Evolutionary conservation across 2,888 invertebrate species (phyloP), one percentile per base, ranked within the genome.

Genomic region (Lutraria lutraria): DNA sequence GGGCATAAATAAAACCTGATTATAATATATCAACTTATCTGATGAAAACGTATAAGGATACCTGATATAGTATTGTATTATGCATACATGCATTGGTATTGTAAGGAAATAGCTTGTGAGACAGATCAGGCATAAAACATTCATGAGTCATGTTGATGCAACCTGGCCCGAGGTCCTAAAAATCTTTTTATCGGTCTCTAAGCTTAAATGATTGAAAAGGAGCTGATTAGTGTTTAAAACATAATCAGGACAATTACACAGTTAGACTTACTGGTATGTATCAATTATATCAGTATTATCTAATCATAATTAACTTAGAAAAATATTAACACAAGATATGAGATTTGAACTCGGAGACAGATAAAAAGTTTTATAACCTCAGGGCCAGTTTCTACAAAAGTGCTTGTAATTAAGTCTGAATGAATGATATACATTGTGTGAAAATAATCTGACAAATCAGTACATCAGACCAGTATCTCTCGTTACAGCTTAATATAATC

Each of bases 81-180:
- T 68, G 63, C 63, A 68, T 25, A n/a, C n/a, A n/a, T n/a, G n/a
- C n/a, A 68, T 68, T 68, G n/a, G 25, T 68, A 60, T 19, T 60
- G 3, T 56, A 56, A 2, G 12, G 56, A 60, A 60, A 60, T 60
- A 8, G 4, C 60, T 21, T 6, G 0, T 60, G 60, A 60, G 60
- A 60, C 25, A 68, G 63, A 0, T 25, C 63, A 68, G 25, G 63
- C 25, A 68, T 21, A 25, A 68, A 68, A 25, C 8, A 10, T 25
- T n/a, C 25, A 63, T 1, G 63, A 63, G 63, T n/a, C 21, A 15
- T n/a, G 25, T 63, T 25, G 3, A 0, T 3, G 3, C n/a, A 21
- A 63, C n/a, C 21, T 21, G 25, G 0, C 21, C 25, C 25, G 21
- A 63, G n/a, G 8, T n/a, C 25, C 8, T 63, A 56, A 10, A 15